phyloP scores from a whole-genome alignment of 2,797 vertebrate species.

The Hemitrygon akajei region DNA sequence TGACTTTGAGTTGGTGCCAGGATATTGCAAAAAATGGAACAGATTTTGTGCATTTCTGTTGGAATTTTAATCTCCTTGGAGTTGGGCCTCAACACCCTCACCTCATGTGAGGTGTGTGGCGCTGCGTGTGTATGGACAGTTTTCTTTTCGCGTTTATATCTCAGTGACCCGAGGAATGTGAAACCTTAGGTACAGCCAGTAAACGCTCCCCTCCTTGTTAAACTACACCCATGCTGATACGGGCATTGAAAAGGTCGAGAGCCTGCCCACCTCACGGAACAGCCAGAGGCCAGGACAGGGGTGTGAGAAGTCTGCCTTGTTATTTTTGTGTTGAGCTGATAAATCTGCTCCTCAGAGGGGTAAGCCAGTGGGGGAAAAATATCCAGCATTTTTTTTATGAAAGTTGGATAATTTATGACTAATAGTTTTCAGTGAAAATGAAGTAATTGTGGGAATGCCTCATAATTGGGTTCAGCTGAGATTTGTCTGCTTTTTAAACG shows the following conservation, averaged over 20 bases:
- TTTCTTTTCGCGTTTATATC: not conserved
- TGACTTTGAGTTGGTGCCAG: not conserved
- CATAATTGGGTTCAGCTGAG: slow-evolving; percentile 36
- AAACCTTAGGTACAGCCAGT: not conserved
- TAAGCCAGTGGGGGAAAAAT: slow-evolving; percentile 6
- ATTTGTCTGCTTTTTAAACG: slow-evolving; percentile 25
- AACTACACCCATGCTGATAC: not conserved
- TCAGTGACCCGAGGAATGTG: not conserved
- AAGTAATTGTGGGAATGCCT: slow-evolving; percentile 32
- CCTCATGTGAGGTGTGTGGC: not conserved
- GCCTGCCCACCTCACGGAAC: slow-evolving; percentile 11
- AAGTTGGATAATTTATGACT: slow-evolving; percentile 34
- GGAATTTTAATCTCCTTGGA: not conserved
- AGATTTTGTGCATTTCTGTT: not conserved
- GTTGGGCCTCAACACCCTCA: not conserved
- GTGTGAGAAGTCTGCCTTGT: not conserved
- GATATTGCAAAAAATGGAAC: not conserved
- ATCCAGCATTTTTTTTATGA: slow-evolving; percentile 33
- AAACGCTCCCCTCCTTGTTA: not conserved
- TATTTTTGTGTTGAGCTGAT: slow-evolving; percentile 30
- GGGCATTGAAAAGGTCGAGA: not conserved
- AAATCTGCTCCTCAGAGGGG: slow-evolving; percentile 34
- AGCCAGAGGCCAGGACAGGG: slow-evolving; percentile 10
- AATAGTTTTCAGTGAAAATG: slow-evolving; percentile 36
- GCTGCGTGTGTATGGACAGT: not conserved